Conservation (phyloP, 2,888 invertebrate genomes). For the Balanococcus diminutus region DNA sequence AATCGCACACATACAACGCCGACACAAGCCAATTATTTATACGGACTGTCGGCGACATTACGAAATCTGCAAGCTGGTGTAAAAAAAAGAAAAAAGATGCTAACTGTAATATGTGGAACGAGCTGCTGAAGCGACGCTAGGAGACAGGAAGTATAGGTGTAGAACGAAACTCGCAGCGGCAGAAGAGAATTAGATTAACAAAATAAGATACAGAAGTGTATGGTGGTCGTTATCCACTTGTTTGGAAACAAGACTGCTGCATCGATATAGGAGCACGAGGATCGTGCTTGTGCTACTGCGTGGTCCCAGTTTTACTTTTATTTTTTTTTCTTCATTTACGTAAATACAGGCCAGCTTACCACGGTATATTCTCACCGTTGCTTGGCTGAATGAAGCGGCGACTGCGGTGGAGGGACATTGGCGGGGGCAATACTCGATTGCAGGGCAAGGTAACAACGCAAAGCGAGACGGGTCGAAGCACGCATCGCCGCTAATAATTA, state of each 20-base stretch:
- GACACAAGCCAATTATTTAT: slow-evolving; percentile 19
- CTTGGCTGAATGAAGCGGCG: not conserved
- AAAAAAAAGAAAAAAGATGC: not conserved
- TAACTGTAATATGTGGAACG: slow-evolving; percentile 19
- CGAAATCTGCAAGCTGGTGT: slow-evolving; percentile 24
- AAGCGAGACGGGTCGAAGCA: slow-evolving; percentile 53
- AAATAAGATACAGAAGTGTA: slow-evolving; percentile 37
- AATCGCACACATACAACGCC: not conserved
- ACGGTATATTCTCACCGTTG: not conserved
- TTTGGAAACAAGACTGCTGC: slow-evolving; percentile 31
- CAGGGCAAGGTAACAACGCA: slow-evolving; percentile 49
- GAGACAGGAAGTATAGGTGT: slow-evolving; percentile 34
- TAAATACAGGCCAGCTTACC: slow-evolving; percentile 23
- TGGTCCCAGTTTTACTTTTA: slow-evolving; percentile 37
- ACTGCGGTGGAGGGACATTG: not conserved
- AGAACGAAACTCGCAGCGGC: not conserved
- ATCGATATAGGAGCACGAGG: slow-evolving; percentile 30
- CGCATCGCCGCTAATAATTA: slow-evolving; percentile 51
- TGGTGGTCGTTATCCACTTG: slow-evolving; percentile 40
- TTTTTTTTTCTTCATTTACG: slow-evolving; percentile 29
- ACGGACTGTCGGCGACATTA: slow-evolving; percentile 39
- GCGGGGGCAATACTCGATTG: slow-evolving; percentile 40
- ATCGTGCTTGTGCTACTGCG: slow-evolving; percentile 39
- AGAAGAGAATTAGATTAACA: not conserved
- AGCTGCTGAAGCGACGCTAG: slow-evolving; percentile 27